Conservation (phyloP, 1,140 invertebrate genomes). For the Chironomus striatipennis region DNA sequence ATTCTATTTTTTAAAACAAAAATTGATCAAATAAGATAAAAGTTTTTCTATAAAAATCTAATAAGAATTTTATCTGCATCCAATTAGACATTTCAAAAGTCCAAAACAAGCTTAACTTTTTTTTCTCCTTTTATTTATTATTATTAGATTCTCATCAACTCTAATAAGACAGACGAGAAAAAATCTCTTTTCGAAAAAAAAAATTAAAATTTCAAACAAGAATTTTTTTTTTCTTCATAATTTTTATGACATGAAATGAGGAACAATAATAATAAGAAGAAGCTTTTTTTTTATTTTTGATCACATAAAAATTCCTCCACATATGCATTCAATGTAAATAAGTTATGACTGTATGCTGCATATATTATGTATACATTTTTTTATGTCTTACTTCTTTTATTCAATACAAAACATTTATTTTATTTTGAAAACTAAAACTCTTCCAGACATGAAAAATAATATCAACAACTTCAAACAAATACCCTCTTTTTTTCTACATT, state of each 20-base stretch:
- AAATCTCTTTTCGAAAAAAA: background rate
- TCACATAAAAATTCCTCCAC: background rate
- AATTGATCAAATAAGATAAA: too few species aligned
- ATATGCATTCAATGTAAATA: background rate
- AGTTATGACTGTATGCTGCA: background rate
- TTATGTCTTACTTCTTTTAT: background rate
- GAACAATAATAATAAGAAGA: background rate
- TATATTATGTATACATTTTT: background rate
- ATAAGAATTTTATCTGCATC: background rate
- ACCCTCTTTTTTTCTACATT: background rate
- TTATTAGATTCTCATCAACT: constrained; percentile 2
- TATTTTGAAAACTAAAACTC: too few species aligned
- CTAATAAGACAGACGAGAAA: background rate
- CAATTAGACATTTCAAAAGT: background rate
- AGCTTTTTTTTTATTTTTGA: background rate
- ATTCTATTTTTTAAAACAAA: too few species aligned
- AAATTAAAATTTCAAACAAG: background rate
- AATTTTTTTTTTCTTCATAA: background rate
- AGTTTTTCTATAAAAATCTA: too few species aligned
- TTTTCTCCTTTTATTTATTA: background rate
- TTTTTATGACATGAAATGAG: background rate
- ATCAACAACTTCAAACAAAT: constrained; percentile 6
- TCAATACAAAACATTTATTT: background rate
- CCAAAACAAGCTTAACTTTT: background rate
- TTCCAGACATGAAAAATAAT: background rate